Percentiles rank a stretch among this genome's conserved stretches.
These are phyloP conservation scores for Dicentrarchus labrax DNA, from an alignment of 2,113 vertebrate species.

Conservation along the genomic window DNA sequence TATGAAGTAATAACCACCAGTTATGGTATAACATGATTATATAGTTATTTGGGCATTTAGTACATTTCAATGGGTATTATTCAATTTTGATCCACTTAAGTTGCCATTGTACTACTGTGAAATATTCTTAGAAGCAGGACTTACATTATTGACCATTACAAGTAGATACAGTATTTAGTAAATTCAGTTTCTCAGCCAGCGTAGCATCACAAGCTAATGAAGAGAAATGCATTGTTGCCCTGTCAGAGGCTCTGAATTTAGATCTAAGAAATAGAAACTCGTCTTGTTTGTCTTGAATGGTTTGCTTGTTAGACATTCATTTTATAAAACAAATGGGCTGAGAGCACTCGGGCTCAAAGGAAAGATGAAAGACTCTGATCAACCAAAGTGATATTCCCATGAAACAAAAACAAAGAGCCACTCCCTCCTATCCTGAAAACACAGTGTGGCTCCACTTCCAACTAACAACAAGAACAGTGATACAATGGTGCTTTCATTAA, in stretches of 20 bases:
- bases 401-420: conserved; percentile 64
- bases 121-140: background rate
- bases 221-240: background rate
- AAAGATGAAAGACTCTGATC: conserved; percentile 70
- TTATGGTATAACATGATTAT: background rate
- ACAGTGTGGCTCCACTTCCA: conserved; percentile 56
- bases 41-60: background rate
- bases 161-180: background rate
- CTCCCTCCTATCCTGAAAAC: conserved; percentile 44
- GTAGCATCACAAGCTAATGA: background rate
- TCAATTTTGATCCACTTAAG: background rate
- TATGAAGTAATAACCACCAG: background rate
- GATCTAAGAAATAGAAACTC: background rate
- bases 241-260: conserved; percentile 1
- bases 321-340: conserved; percentile 50
- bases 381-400: conserved; percentile 59
- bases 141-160: background rate
- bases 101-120: background rate
- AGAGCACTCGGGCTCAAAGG: conserved; percentile 40
- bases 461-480: conserved; percentile 38
- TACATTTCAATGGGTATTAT: background rate
- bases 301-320: conserved; percentile 41
- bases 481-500: conserved; percentile 59
- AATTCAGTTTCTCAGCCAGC: background rate
- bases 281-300: conserved; percentile 12